phyloP scores from a whole-genome alignment of 2,888 invertebrate genomes.

The Lymantria monacha region DNA sequence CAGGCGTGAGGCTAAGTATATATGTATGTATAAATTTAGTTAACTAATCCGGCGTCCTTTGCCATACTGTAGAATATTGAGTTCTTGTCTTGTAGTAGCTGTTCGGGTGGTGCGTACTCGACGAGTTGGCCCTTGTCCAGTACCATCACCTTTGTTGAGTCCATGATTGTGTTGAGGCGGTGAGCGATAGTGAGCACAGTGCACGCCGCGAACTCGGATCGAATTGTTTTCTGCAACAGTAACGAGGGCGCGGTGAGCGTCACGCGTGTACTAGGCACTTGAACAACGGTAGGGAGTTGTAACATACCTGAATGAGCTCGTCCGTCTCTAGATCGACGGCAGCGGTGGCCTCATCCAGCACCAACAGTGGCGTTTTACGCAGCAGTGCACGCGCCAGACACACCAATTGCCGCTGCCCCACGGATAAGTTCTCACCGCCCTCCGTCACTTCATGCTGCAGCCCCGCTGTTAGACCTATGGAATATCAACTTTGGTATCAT shows the following conservation, averaged over 20 bases:
- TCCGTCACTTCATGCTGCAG: slow-evolving; percentile 93
- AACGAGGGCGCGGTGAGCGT: not conserved
- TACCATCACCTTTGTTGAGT: slow-evolving; percentile 93
- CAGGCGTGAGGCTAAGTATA: too few species aligned
- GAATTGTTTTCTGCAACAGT: slow-evolving; percentile 89
- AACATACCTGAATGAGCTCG: slow-evolving; percentile 88
- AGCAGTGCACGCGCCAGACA: slow-evolving; percentile 93
- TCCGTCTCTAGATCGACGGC: slow-evolving; percentile 96
- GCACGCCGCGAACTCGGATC: slow-evolving; percentile 91
- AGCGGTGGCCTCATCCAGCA: slow-evolving; percentile 94
- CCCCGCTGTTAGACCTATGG: slow-evolving; percentile 83
- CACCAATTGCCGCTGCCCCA: slow-evolving; percentile 93
- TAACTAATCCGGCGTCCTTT: slow-evolving; percentile 89
- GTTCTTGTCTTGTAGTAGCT: slow-evolving; percentile 76
- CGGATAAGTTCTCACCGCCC: slow-evolving; percentile 95
- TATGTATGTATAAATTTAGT: too few species aligned
- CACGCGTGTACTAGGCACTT: not conserved
- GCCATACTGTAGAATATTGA: slow-evolving; percentile 90
- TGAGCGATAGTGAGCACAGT: slow-evolving; percentile 97
- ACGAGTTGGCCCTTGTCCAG: slow-evolving; percentile 88
- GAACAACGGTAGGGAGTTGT: slow-evolving; percentile 40
- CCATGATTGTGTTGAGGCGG: slow-evolving; percentile 95
- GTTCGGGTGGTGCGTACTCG: slow-evolving; percentile 89
- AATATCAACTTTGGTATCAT: slow-evolving; percentile 46
- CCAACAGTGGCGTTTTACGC: slow-evolving; percentile 91